Evolutionary conservation across 2,797 vertebrate species (phyloP).

Genomic region (Synaphobranchus kaupii): DNA sequence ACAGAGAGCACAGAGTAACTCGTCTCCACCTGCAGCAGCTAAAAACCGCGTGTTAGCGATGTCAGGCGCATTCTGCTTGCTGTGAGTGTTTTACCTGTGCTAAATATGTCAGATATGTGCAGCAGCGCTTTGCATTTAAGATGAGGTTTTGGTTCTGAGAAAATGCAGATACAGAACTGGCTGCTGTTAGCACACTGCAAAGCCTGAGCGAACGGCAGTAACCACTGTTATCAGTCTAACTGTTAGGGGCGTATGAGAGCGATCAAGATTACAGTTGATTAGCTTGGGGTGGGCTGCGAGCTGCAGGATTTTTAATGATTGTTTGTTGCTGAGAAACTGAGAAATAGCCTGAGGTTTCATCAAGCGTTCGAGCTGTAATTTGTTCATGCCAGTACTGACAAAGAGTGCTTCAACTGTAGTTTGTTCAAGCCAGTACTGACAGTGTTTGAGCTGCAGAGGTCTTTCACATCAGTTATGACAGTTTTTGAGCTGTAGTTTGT

Average conservation of each 20-base stretch:
- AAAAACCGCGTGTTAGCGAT: not conserved
- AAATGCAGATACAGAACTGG: not conserved
- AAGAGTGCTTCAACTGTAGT: not conserved
- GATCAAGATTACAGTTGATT: not conserved
- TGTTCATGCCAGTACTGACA: not conserved
- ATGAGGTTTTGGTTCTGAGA: not conserved
- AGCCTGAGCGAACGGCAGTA: not conserved
- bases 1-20: not conserved
- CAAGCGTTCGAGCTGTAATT: not conserved
- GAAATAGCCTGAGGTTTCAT: slow-evolving; percentile 9
- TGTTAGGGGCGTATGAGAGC: too few species aligned
- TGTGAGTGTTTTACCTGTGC: not conserved
- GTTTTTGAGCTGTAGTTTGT: not conserved
- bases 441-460: not conserved
- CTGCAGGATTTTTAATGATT: not conserved
- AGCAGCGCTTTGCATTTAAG: not conserved
- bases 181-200: not conserved
- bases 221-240: not conserved
- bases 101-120: not conserved
- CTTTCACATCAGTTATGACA: not conserved
- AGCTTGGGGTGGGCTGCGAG: not conserved
- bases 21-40: not conserved
- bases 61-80: not conserved
- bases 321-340: not conserved
- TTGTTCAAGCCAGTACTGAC: not conserved